Evolutionary conservation across 2,888 invertebrate genomes (phyloP), one percentile per base, ranked within the genome.

Genomic region (Drosophila multiciliata): DNA sequence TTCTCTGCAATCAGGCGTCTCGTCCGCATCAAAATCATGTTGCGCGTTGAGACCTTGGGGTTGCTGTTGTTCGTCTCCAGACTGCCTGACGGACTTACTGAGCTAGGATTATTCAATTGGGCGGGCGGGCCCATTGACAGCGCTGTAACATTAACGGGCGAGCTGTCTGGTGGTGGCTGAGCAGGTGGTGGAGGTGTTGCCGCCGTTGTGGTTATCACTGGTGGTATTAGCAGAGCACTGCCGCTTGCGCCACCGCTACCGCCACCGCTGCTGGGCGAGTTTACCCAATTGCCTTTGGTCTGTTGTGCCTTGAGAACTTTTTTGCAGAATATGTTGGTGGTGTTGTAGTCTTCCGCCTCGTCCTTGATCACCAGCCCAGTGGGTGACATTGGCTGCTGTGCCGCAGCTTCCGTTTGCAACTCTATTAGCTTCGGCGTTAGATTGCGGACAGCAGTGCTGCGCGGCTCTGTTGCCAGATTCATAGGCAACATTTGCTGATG

Each of bases 11-110:
- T 69, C 4, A 84, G 32, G 92, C 94, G 87, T 63, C 91, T 90
- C 92, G 94, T 91, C 91, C 94, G 93, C 93, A 94, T 60, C 54
- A 90, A 91, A 93, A 94, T 84, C 93, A 93, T 92, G 93, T 94
- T 92, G 33, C 92, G 94, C 90, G 92, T 94, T 78, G 94, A 92
- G 82, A 94, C 94, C 88, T 94, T 93, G 65, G 89, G 89, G 20
- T 70, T 84, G 36, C 36, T 48, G 53, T 54, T 78, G 80, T 71
- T 73, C 33, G 66, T 57, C 5, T 82, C 84, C 57, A 90, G 38
- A n/a, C 83, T 75, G 71, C 80, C 89, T 73, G 84, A 92, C 45
- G 89, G 92, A 86, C 87, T 91, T 33, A 87, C 75, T 12, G 87
- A 89, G 63, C 85, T 89, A 75, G 74, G 79, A 40, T 73, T 83